phyloP scores from a whole-genome alignment of 2,797 vertebrate species.

The Eospalax fontanierii region DNA sequence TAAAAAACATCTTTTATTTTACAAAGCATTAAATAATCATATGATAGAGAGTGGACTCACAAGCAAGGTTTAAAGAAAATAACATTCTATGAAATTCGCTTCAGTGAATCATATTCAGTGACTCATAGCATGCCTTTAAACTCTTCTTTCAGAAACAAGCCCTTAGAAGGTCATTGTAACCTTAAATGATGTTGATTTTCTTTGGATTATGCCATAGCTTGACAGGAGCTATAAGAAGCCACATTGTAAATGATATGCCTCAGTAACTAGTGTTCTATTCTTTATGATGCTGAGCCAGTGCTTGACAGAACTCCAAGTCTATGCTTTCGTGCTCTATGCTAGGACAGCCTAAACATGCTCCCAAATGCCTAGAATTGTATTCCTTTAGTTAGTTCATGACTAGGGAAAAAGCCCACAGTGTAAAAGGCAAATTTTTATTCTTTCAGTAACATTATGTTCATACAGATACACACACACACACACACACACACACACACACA shows the following conservation, averaged over 20 bases:
- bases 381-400: background rate
- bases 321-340: background rate
- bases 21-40: conserved; percentile 4
- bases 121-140: conserved; percentile 36
- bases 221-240: conserved; percentile 66
- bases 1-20: conserved; percentile 20
- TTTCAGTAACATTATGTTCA: too few relatives aligned
- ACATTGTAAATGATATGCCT: conserved; percentile 34
- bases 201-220: conserved; percentile 53
- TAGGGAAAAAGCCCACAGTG: background rate
- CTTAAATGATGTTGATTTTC: conserved; percentile 67
- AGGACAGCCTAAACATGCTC: background rate
- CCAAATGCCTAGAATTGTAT: background rate
- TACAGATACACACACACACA: too few relatives aligned
- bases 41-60: conserved; percentile 20
- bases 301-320: conserved; percentile 47
- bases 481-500: too few relatives aligned
- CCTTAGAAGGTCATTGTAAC: conserved; percentile 62
- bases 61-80: conserved; percentile 61
- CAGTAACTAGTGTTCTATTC: conserved; percentile 49
- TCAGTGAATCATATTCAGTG: conserved; percentile 38
- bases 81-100: background rate
- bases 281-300: background rate
- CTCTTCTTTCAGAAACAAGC: conserved; percentile 70
- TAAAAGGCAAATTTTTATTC: background rate